Conservation (phyloP, 2,888 invertebrate genomes). For the Tetragnatha montana region DNA sequence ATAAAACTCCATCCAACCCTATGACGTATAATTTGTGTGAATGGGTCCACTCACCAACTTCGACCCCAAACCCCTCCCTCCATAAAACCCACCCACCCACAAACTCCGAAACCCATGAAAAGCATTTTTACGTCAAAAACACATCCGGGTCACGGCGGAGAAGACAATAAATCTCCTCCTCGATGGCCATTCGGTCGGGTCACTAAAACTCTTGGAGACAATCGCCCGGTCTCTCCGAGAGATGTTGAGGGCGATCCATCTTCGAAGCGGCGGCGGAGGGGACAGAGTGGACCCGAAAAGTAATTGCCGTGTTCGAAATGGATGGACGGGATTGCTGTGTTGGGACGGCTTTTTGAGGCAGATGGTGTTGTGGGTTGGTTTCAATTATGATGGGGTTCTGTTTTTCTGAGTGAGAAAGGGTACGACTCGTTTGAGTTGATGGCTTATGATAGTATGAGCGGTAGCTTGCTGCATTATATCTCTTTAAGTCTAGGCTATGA, state of each 20-base stretch:
- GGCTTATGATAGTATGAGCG: too few species aligned
- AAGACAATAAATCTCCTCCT: constrained; percentile 12
- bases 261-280: neutral
- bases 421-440: too few species aligned
- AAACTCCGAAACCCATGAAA: neutral
- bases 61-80: too few species aligned
- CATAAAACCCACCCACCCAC: neutral
- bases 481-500: too few species aligned
- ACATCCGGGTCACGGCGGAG: neutral
- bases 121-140: neutral
- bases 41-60: too few species aligned
- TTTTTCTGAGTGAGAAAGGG: too few species aligned
- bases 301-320: neutral
- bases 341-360: neutral
- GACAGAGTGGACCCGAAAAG: constrained; percentile 5
- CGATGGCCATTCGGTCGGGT: neutral
- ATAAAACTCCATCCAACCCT: too few species aligned
- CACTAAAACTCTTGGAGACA: neutral
- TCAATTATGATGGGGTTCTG: neutral
- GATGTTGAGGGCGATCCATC: constrained; percentile 2
- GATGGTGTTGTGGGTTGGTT: neutral
- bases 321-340: neutral
- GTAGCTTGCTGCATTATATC: too few species aligned
- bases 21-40: neutral
- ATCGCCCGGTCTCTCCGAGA: neutral